Evolutionary conservation across 2,888 invertebrate species (phyloP), one percentile per base, ranked within the genome.

Genomic region (Dynastes hyllus): DNA sequence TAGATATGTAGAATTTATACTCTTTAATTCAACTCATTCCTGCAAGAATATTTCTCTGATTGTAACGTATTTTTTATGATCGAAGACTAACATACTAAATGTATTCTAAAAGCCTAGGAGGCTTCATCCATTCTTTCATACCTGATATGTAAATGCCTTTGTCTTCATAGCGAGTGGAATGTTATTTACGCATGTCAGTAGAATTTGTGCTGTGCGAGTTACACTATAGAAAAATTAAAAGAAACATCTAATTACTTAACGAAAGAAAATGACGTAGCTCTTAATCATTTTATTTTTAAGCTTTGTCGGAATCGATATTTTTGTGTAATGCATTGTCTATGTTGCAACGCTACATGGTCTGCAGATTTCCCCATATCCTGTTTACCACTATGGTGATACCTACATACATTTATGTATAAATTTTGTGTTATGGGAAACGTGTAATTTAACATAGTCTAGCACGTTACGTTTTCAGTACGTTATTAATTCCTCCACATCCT

Each of bases 221-320:
- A 53, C 53, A 13, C 13, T n/a, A n/a, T 9, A 53, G 53, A 53
- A 53, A 53, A 16, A 53, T n/a, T 6, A 53, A n/a, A 53, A n/a
- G 2, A 6, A 53, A n/a, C 4, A 53, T n/a, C 16, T n/a, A 53
- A 16, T 16, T 53, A 53, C 53, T 53, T 1, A 53, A n/a, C 5
- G n/a, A 16, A n/a, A 53, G n/a, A 53, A 6, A 51, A 16, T 53
- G 16, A 16, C 53, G 53, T 53, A 16, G 53, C 4, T 1, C 53
- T 53, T 53, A 16, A 53, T 53, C 53, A 16, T 53, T 53, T 53
- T 53, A n/a, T 53, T 16, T 53, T 53, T 53, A n/a, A 16, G n/a
- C 16, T 16, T n/a, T 16, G 53, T 6, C 16, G n/a, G n/a, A n/a
- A 16, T 53, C n/a, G 3, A 16, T 53, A 16, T 16, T 53, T 53